Evolutionary conservation across 1,140 invertebrate genomes (phyloP).

Genomic region (Oppia nitens): DNA sequence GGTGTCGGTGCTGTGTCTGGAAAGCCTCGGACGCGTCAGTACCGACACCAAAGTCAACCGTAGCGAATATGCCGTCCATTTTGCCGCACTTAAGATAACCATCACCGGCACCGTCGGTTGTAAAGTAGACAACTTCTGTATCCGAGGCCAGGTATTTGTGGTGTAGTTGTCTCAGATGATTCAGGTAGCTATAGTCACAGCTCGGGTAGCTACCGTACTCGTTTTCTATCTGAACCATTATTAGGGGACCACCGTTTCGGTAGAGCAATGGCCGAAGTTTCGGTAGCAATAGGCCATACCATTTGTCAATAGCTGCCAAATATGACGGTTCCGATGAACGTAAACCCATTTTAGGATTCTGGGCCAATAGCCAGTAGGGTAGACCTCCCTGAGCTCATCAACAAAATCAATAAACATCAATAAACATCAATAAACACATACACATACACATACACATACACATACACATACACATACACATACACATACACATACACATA

Average conservation of each 20-base stretch:
- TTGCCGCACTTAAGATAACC: slow-evolving; percentile 39
- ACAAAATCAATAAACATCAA: too few relatives aligned
- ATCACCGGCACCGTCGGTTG: slow-evolving; percentile 18
- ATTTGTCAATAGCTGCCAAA: slow-evolving; percentile 26
- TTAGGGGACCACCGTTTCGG: slow-evolving; percentile 29
- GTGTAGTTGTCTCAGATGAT: slow-evolving; percentile 11
- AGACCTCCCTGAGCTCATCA: slow-evolving; percentile 29
- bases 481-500: too few relatives aligned
- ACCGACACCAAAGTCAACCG: slow-evolving; percentile 23
- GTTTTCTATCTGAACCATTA: slow-evolving; percentile 28
- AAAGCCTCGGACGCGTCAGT: slow-evolving; percentile 13
- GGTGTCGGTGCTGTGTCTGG: slow-evolving; percentile 12
- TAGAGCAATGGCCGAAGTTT: slow-evolving; percentile 30
- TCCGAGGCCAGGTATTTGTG: slow-evolving; percentile 11
- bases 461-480: too few relatives aligned
- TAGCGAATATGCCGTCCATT: slow-evolving; percentile 45
- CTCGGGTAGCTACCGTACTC: slow-evolving; percentile 41
- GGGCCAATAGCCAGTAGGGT: slow-evolving; percentile 27
- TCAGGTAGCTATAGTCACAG: slow-evolving; percentile 28
- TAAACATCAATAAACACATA: too few relatives aligned
- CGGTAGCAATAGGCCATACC: slow-evolving; percentile 28
- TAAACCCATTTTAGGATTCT: slow-evolving; percentile 16
- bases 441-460: too few relatives aligned
- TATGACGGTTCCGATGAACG: slow-evolving; percentile 22
- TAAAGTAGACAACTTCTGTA: slow-evolving; percentile 18